Percentiles rank a stretch among this genome's conserved stretches.
Conservation (phyloP, 2,888 invertebrate genomes). For the Pyrochroa serraticornis region DNA sequence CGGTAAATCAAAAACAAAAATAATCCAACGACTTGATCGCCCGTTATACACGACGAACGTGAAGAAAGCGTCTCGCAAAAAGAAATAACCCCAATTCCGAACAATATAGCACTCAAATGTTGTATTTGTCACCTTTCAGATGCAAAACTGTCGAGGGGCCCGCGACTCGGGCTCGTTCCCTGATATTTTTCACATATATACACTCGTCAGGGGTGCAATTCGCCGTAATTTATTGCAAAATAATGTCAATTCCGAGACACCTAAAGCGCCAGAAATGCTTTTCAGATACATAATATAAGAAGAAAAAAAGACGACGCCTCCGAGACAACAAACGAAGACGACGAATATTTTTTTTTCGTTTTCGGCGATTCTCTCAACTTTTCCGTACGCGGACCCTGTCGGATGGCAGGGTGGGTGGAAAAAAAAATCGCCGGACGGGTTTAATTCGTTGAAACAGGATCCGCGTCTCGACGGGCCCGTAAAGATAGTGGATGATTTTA, state of each 20-base stretch:
- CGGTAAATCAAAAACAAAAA: constrained; percentile 27
- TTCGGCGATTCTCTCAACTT: too few species aligned
- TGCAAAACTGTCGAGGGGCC: constrained; percentile 47
- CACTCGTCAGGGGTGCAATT: constrained; percentile 54
- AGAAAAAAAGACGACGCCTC: too few species aligned
- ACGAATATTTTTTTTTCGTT: too few species aligned
- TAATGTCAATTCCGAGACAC: constrained; percentile 54
- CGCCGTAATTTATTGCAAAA: constrained; percentile 55
- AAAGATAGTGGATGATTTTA: constrained; percentile 51
- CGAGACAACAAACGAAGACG: too few species aligned
- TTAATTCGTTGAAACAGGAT: constrained; percentile 21
- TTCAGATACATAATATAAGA: constrained; percentile 6
- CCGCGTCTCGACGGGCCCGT: constrained; percentile 26
- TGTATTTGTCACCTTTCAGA: constrained; percentile 56
- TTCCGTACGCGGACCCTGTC: too few species aligned
- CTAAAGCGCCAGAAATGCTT: constrained; percentile 33
- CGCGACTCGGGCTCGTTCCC: constrained; percentile 37
- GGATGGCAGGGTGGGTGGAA: too few species aligned
- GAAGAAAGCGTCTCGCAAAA: constrained; percentile 9
- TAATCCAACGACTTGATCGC: not conserved
- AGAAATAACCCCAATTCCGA: constrained; percentile 46
- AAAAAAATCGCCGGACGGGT: constrained; percentile 3
- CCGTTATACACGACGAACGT: too few species aligned
- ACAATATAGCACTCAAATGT: constrained; percentile 53
- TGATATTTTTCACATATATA: constrained; percentile 50